Percentiles rank a stretch among this genome's conserved stretches.
phyloP scores from a whole-genome alignment of 2,113 vertebrate genomes.

The Nicator chloris region DNA sequence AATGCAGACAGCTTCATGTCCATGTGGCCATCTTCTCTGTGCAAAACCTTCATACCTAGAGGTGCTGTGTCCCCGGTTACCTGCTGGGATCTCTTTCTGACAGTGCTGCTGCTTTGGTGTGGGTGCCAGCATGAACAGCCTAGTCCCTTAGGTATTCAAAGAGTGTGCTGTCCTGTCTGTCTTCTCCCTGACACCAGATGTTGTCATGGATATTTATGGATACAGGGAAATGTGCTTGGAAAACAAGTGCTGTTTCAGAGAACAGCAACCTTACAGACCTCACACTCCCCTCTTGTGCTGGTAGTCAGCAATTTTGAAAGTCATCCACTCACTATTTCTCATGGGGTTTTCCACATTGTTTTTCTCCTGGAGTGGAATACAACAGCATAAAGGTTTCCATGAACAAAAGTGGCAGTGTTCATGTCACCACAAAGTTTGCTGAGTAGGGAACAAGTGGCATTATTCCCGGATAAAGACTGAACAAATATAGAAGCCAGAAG shows the following conservation, averaged over 20 bases:
- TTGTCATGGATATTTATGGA: background rate
- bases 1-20: background rate
- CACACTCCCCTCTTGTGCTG: background rate
- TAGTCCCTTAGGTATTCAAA: background rate
- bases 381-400: background rate
- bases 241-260: background rate
- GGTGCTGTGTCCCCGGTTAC: background rate
- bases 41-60: background rate
- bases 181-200: background rate
- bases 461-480: background rate
- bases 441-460: background rate
- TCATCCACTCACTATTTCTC: background rate
- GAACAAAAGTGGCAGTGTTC: background rate
- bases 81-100: background rate
- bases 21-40: background rate
- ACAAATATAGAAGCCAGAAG: background rate
- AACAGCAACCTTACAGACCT: background rate
- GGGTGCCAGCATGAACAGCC: background rate
- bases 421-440: background rate
- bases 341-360: background rate
- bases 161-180: background rate
- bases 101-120: background rate
- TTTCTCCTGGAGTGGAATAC: background rate
- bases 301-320: background rate
- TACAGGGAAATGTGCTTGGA: background rate